Conservation (phyloP, 1,140 invertebrate species). For the Zaprionus africanus region DNA sequence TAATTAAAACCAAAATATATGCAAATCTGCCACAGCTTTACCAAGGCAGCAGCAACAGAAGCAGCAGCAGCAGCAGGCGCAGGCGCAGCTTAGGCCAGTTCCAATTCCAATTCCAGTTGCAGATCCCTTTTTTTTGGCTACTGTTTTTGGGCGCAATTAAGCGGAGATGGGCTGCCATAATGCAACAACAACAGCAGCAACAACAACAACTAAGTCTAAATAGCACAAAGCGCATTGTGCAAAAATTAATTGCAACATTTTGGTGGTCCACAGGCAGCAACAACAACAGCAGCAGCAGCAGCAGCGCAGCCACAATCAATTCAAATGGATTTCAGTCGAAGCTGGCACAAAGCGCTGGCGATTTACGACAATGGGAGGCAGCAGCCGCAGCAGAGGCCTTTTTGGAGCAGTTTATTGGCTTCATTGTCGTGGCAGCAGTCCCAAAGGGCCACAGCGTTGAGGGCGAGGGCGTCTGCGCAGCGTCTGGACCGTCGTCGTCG, state of each 20-base stretch:
- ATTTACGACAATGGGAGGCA: constrained; percentile 63
- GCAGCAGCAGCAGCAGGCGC: background rate
- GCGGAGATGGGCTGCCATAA: constrained; percentile 60
- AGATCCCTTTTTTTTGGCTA: constrained; percentile 18
- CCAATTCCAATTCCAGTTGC: constrained; percentile 29
- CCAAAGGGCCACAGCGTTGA: constrained; percentile 25
- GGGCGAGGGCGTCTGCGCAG: constrained; percentile 39
- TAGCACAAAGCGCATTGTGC: constrained; percentile 79
- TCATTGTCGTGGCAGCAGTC: constrained; percentile 65
- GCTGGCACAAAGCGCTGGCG: constrained; percentile 49
- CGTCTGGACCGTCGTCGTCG: constrained; percentile 25
- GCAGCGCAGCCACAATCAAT: constrained; percentile 64
- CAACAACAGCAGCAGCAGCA: constrained; percentile 22
- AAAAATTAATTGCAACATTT: constrained; percentile 84
- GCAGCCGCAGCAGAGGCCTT: constrained; percentile 2
- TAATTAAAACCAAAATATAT: constrained; percentile 84
- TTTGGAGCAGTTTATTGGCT: constrained; percentile 75
- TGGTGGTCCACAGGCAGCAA: constrained; percentile 56
- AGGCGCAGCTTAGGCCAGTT: constrained; percentile 4
- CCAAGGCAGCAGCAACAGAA: background rate
- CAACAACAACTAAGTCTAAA: constrained; percentile 53
- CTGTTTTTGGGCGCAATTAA: constrained; percentile 62
- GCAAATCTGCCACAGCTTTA: constrained; percentile 72
- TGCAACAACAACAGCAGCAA: constrained; percentile 42
- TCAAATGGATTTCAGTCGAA: constrained; percentile 74